Evolutionary conservation across 2,113 vertebrate species (phyloP).

Genomic region (Nasalis larvatus): DNA sequence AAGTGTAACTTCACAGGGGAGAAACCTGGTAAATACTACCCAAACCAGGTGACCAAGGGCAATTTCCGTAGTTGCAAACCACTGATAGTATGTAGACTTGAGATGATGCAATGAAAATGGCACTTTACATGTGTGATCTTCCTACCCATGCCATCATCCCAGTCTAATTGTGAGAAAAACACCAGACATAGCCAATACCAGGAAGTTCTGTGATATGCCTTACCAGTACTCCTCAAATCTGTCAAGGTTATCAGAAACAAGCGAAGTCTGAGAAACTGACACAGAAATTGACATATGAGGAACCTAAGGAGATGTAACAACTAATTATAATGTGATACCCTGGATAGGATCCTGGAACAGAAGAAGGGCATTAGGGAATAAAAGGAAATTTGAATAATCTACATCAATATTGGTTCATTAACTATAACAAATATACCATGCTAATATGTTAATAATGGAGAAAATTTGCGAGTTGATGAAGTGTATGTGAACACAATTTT

Average conservation of each 20-base stretch:
- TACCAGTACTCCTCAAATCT: neutral
- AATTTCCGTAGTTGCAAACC: neutral
- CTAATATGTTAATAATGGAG: neutral
- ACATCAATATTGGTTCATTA: neutral
- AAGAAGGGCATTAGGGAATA: neutral
- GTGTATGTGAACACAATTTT: neutral
- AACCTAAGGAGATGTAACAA: neutral
- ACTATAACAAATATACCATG: neutral
- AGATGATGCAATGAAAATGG: neutral
- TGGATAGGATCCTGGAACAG: neutral
- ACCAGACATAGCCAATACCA: neutral
- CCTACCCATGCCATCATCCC: neutral
- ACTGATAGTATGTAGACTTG: neutral
- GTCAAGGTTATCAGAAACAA: neutral
- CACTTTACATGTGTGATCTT: neutral
- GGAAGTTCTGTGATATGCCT: neutral
- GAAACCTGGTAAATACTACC: neutral
- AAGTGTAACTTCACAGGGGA: accelerated
- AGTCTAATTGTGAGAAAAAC: neutral
- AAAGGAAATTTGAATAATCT: neutral
- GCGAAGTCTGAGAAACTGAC: neutral
- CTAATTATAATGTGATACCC: neutral
- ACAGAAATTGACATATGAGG: neutral
- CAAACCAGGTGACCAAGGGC: neutral
- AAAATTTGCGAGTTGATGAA: neutral